A percentile compares a stretch with the other conserved stretches of the same genome.
Evolutionary conservation across 1,140 invertebrate genomes (phyloP).

Genomic region (Drosophila arizonae): DNA sequence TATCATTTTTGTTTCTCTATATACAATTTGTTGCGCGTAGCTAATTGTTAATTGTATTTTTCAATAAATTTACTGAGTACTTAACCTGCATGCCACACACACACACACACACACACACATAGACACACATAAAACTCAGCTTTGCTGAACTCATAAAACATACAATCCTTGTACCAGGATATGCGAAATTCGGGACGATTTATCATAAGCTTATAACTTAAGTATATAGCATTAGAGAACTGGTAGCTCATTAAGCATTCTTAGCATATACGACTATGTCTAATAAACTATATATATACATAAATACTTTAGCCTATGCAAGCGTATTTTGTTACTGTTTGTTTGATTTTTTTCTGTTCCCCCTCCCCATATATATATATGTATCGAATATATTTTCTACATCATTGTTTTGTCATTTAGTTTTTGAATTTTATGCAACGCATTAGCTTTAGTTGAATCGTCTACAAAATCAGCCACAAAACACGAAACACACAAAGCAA

Average conservation of each 20-base stretch:
- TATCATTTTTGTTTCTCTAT: conserved; percentile 24
- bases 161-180: conserved; percentile 7
- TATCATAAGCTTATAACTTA: conserved; percentile 28
- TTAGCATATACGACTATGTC: conserved; percentile 39
- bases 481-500: conserved; percentile 41
- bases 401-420: conserved; percentile 37
- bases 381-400: conserved; percentile 1
- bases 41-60: conserved; percentile 52
- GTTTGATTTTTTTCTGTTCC: conserved; percentile 19
- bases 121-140: conserved; percentile 11
- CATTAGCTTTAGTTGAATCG: conserved; percentile 64
- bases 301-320: conserved; percentile 34
- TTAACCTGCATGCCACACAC: conserved; percentile 60
- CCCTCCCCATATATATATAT: conserved; percentile 6
- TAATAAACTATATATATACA: neutral
- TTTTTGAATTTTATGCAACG: conserved; percentile 49
- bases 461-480: conserved; percentile 60
- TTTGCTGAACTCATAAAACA: conserved; percentile 38
- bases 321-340: conserved; percentile 36
- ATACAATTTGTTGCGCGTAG: conserved; percentile 63
- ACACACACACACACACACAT: no score
- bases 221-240: conserved; percentile 35
- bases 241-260: conserved; percentile 45
- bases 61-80: conserved; percentile 42
- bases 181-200: neutral